Base-by-base conservation (phyloP, 2,113 vertebrate species). In the Sturnira hondurensis region DNA sequence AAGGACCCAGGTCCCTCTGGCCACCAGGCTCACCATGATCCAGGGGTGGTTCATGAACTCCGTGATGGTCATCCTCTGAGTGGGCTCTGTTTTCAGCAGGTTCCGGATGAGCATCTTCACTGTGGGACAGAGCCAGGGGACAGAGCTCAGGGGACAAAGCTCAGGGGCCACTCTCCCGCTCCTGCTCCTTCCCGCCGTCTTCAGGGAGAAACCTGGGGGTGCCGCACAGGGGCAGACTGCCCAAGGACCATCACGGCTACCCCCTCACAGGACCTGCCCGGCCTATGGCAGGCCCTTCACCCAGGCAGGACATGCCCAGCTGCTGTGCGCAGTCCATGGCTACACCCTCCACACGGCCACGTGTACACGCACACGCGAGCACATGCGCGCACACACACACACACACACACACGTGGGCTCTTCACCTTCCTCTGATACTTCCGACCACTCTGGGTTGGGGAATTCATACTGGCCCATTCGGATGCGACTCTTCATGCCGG, bases 41-140 rank as follows among this genome's bases (percentile, higher is more conserved):
- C 99, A 99, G 38, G 99, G 99, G 93, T 99, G 99, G 98, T 99
- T 99, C 99, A 99, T 99, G 91, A 99, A 99, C 97, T 99, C 99
- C 0, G 99, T 99, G 97, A 99, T 99, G 15, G 99, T 99, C 99
- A 99, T 99, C 89, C 99, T 99, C 97, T 99, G 99, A 8, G 99
- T 99, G 0, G 99, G 99, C 94, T 99, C 99, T 0, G 99, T 99
- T 97, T 99, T 99, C 88, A 99, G 98, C 93, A 99, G 98, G 96
- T 99, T 99, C 83, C 99, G 98, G 92, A 99, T 99, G 93, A 99
- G 98, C 92, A 99, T 99, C 98, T 99, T 99, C 22, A 99, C 99
- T 99, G 98, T 3, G 28, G 78, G 94, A 94, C 91, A n/a, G 38
- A 74, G 58, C 50, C 16, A 80, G 0, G 20, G 5, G 33, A 65